Percentiles rank a stretch among this genome's conserved stretches.
Evolutionary conservation across 2,113 vertebrate species (phyloP).

Genomic region (Galbula dea): DNA sequence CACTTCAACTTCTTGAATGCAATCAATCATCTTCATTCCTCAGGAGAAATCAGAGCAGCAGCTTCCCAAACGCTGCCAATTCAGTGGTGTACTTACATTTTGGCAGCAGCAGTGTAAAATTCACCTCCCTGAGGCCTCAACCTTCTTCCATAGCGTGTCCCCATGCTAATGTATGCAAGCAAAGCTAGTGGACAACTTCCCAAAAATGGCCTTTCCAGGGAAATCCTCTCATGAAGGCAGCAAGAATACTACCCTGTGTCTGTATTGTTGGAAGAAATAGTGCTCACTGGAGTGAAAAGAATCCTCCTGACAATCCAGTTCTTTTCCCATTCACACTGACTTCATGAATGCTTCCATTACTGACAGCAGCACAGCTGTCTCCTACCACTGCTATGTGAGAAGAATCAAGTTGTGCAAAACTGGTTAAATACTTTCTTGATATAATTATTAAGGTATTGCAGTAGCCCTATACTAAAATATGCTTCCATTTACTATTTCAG

Average conservation of each 20-base stretch:
- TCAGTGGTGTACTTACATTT: not conserved
- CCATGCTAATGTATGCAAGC: fast-evolving
- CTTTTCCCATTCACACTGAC: not conserved
- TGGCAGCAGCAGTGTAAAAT: not conserved
- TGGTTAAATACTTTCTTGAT: not conserved
- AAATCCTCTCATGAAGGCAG: not conserved
- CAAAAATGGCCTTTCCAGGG: not conserved
- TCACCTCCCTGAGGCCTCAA: not conserved
- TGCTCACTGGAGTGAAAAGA: not conserved
- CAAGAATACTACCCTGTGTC: not conserved
- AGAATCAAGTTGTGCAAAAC: not conserved
- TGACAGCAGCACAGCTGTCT: not conserved
- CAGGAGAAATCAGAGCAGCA: not conserved
- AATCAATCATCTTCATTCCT: fast-evolving
- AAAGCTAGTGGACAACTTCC: not conserved
- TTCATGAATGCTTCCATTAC: not conserved
- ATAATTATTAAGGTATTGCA: not conserved
- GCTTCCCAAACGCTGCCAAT: not conserved
- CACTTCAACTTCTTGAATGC: not conserved
- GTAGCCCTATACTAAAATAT: not conserved
- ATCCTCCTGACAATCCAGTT: fast-evolving
- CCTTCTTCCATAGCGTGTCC: not conserved
- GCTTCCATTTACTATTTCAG: not conserved
- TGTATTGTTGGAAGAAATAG: not conserved
- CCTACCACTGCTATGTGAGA: not conserved